Evolutionary conservation across 2,888 invertebrate species (phyloP).

Genomic region (Phaonia tiefii): DNA sequence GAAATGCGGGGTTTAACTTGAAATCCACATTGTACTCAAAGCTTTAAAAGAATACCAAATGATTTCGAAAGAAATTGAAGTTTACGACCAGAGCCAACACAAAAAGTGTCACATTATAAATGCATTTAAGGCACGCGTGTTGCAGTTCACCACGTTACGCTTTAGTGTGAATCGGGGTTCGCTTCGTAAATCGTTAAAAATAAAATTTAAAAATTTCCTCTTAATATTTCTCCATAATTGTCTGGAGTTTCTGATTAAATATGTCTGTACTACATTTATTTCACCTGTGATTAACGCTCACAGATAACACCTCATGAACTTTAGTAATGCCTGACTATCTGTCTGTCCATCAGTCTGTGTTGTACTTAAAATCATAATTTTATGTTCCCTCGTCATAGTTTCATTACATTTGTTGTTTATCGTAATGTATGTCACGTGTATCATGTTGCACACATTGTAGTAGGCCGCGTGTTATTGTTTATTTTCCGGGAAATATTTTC

Average conservation of each 20-base stretch:
- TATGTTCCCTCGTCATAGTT: slow-evolving; percentile 37
- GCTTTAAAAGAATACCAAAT: slow-evolving; percentile 58
- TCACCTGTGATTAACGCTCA: slow-evolving; percentile 64
- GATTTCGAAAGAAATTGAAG: slow-evolving; percentile 53
- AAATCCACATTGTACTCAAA: background rate
- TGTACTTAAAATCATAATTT: slow-evolving; percentile 53
- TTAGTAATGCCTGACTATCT: background rate
- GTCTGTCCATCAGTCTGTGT: slow-evolving; percentile 3
- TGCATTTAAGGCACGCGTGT: slow-evolving; percentile 63
- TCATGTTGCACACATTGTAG: slow-evolving; percentile 4
- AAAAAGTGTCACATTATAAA: slow-evolving; percentile 59
- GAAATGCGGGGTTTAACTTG: too few relatives aligned
- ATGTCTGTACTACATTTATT: slow-evolving; percentile 13
- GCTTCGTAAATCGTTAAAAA: slow-evolving; percentile 19
- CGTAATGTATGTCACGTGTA: slow-evolving; percentile 55
- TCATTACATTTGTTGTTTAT: background rate
- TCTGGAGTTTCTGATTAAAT: too few relatives aligned
- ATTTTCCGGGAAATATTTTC: slow-evolving; percentile 57
- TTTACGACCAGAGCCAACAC: slow-evolving; percentile 27
- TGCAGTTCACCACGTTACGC: slow-evolving; percentile 11
- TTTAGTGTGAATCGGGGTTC: background rate
- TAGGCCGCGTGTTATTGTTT: slow-evolving; percentile 11
- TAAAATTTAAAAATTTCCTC: slow-evolving; percentile 60
- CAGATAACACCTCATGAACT: slow-evolving; percentile 42
- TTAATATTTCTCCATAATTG: slow-evolving; percentile 60